Evolutionary conservation across 2,888 invertebrate species (phyloP).

Genomic region (Ligdia adustata): DNA sequence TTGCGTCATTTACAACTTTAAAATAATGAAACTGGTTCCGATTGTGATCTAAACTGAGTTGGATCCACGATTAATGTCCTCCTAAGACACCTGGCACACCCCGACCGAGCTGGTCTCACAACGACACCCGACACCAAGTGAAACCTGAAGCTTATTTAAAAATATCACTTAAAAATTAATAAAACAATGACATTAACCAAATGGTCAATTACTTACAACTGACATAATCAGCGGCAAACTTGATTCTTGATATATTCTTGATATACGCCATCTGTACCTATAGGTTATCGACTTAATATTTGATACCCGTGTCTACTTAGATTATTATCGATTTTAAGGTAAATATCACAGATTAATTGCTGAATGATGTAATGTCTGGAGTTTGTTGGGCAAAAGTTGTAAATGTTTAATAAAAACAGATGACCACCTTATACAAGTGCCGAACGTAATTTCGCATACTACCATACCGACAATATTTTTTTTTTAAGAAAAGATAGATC

Average conservation of each 20-base stretch:
- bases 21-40: slow-evolving; percentile 82
- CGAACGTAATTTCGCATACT: too few relatives aligned
- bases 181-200: slow-evolving; percentile 53
- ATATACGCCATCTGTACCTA: slow-evolving; percentile 24
- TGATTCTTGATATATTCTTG: slow-evolving; percentile 18
- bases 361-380: slow-evolving; percentile 21
- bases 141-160: slow-evolving; percentile 54
- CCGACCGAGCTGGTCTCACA: slow-evolving; percentile 27
- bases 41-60: slow-evolving; percentile 80
- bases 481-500: too few relatives aligned
- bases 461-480: too few relatives aligned
- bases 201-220: slow-evolving; percentile 44
- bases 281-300: slow-evolving; percentile 33
- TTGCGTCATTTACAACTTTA: slow-evolving; percentile 83
- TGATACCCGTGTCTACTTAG: slow-evolving; percentile 28
- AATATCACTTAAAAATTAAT: slow-evolving; percentile 58
- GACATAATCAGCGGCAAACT: slow-evolving; percentile 44
- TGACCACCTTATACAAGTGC: too few relatives aligned
- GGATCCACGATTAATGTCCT: slow-evolving; percentile 75
- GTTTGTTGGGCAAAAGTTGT: slow-evolving; percentile 2
- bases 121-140: slow-evolving; percentile 51
- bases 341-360: slow-evolving; percentile 26
- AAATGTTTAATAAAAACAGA: too few relatives aligned
- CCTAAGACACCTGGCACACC: slow-evolving; percentile 66
- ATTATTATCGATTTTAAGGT: slow-evolving; percentile 31